phyloP scores from a whole-genome alignment of 2,113 vertebrate genomes.

The Ariopsis seemanni region DNA sequence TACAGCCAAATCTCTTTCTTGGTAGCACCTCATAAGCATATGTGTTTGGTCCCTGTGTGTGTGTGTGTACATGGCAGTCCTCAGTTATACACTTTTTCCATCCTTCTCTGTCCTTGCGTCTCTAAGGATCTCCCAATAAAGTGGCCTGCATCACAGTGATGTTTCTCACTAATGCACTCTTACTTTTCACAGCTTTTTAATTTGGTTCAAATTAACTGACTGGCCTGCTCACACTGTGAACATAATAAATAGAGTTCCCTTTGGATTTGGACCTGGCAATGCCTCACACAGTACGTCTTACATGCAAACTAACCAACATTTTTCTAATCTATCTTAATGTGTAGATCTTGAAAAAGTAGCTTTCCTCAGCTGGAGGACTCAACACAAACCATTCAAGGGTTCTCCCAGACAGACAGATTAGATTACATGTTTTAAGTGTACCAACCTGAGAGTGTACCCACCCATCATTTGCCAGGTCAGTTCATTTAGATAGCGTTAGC shows the following conservation, averaged over 20 bases:
- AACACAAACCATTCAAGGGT: not conserved
- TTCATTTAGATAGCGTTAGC: not conserved
- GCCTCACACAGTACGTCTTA: not conserved
- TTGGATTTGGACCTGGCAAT: constrained; percentile 18
- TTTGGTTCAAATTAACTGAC: constrained; percentile 45
- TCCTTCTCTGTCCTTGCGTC: constrained; percentile 50
- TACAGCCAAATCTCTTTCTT: constrained; percentile 25
- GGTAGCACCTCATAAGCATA: constrained; percentile 20
- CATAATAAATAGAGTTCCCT: constrained; percentile 33
- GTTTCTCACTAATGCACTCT: constrained; percentile 25
- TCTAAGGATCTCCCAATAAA: constrained; percentile 24
- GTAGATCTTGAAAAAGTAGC: not conserved
- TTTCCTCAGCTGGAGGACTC: not conserved
- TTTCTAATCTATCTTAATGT: not conserved
- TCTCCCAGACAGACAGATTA: not conserved
- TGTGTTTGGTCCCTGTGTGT: constrained; percentile 2
- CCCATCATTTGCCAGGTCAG: not conserved
- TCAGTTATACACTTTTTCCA: not conserved
- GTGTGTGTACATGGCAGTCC: constrained; percentile 22
- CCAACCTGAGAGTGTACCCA: not conserved
- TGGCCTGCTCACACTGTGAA: constrained; percentile 18
- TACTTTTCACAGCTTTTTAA: constrained; percentile 40
- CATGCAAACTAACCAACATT: not conserved
- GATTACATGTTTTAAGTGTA: not conserved
- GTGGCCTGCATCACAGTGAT: constrained; percentile 25